These are phyloP conservation scores for Nothobranchius furzeri DNA, from an alignment of 2,113 vertebrate genomes.

Conservation along the genomic window DNA sequence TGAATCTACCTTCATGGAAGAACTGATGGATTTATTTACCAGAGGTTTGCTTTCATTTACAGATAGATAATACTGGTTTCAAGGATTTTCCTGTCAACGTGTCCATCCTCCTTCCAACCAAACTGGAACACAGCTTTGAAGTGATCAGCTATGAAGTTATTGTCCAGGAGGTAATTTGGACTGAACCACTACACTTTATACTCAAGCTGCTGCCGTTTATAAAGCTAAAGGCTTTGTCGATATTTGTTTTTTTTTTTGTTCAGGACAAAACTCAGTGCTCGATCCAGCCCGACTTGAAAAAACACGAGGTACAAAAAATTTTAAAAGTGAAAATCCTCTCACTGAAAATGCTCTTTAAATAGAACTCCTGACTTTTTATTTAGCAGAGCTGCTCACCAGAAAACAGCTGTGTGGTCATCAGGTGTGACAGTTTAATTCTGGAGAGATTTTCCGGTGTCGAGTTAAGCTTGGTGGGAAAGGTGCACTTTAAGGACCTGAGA, in stretches of 20 bases:
- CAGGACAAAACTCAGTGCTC: conserved; percentile 62
- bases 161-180: conserved; percentile 50
- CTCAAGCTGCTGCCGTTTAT: not conserved
- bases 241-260: conserved; percentile 9
- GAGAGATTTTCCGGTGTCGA: conserved; percentile 21
- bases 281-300: not conserved
- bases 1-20: not conserved
- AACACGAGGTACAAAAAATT: conserved; percentile 31
- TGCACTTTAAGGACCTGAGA: conserved; percentile 45
- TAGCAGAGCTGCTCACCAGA: conserved; percentile 50
- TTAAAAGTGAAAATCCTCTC: not conserved
- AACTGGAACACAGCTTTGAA: conserved; percentile 58
- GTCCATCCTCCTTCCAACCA: conserved; percentile 54
- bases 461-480: conserved; percentile 41
- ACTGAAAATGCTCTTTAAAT: not conserved
- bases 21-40: not conserved
- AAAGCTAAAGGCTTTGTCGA: not conserved
- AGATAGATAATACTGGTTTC: conserved; percentile 70
- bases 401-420: conserved; percentile 8
- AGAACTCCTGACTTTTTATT: not conserved
- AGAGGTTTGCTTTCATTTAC: not conserved
- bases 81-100: conserved; percentile 65
- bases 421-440: conserved; percentile 53
- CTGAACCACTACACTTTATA: not conserved
- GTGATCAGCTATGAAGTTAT: conserved; percentile 42